Conservation (phyloP, 2,888 invertebrate species). For the Drosophila tanythrix region DNA sequence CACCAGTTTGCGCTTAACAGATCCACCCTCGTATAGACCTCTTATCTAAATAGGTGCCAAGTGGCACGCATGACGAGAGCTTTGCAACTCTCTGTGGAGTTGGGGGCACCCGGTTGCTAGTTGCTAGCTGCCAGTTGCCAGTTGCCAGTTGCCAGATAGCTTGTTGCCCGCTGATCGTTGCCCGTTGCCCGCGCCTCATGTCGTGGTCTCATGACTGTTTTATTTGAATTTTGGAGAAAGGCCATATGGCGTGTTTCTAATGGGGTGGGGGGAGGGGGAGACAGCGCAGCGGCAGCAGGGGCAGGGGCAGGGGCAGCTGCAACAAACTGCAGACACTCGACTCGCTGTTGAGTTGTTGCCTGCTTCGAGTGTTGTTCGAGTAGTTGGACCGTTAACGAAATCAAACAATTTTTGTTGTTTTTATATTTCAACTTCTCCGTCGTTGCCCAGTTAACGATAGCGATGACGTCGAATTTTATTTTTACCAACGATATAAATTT, state of each 20-base stretch:
- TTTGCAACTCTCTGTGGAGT: constrained; percentile 59
- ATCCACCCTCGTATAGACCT: constrained; percentile 39
- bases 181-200: constrained; percentile 34
- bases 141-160: constrained; percentile 16
- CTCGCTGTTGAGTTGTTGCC: constrained; percentile 48
- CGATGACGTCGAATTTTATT: constrained; percentile 69
- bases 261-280: constrained; percentile 4
- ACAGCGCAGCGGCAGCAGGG: constrained; percentile 35
- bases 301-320: constrained; percentile 16
- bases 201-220: constrained; percentile 69
- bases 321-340: constrained; percentile 51
- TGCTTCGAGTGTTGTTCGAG: constrained; percentile 50
- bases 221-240: constrained; percentile 80
- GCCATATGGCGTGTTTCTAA: constrained; percentile 62
- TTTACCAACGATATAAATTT: constrained; percentile 42
- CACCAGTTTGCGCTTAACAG: background rate
- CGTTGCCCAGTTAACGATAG: constrained; percentile 36
- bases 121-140: background rate
- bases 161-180: background rate
- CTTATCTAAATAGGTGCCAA: constrained; percentile 74
- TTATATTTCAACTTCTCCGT: constrained; percentile 1
- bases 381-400: constrained; percentile 50
- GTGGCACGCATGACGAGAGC: constrained; percentile 79
- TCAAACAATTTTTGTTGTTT: constrained; percentile 10
- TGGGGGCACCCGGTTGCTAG: constrained; percentile 11